Evolutionary conservation across 1,140 invertebrate species (phyloP).

Genomic region (Planococcus citri): DNA sequence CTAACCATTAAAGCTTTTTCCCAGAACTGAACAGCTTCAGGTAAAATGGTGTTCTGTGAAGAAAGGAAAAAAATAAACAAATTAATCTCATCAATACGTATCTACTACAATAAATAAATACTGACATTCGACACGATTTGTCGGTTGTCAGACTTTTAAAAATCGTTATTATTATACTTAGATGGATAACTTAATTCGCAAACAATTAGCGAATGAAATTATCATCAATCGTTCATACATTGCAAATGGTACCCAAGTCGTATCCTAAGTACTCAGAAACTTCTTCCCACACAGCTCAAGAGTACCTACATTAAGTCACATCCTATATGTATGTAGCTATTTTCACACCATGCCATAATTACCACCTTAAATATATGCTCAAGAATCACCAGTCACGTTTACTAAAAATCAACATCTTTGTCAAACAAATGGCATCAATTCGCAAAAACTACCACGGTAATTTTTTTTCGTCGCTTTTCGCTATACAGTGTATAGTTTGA

Average conservation of each 20-base stretch:
- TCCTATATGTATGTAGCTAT: no score
- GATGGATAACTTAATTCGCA: not conserved
- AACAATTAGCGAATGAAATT: not conserved
- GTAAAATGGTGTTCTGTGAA: constrained; percentile 74
- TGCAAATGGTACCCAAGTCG: not conserved
- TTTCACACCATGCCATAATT: not conserved
- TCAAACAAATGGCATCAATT: not conserved
- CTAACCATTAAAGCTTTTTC: constrained; percentile 77
- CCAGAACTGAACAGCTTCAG: constrained; percentile 86
- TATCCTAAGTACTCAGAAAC: not conserved
- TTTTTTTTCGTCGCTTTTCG: not conserved
- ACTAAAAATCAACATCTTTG: not conserved
- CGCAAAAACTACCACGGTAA: not conserved
- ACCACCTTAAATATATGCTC: not conserved
- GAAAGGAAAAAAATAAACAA: constrained; percentile 27
- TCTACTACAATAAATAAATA: no score
- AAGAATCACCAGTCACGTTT: constrained; percentile 6
- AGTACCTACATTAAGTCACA: no score
- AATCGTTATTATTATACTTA: no score
- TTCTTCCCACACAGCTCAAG: not conserved
- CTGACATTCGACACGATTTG: no score
- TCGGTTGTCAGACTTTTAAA: no score
- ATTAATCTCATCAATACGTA: not conserved
- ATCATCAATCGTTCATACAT: no score
- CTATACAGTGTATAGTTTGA: not conserved